Evolutionary conservation across 2,888 invertebrate species (phyloP), one percentile per base, ranked within the genome.

Genomic region (Coenonympha glycerion): DNA sequence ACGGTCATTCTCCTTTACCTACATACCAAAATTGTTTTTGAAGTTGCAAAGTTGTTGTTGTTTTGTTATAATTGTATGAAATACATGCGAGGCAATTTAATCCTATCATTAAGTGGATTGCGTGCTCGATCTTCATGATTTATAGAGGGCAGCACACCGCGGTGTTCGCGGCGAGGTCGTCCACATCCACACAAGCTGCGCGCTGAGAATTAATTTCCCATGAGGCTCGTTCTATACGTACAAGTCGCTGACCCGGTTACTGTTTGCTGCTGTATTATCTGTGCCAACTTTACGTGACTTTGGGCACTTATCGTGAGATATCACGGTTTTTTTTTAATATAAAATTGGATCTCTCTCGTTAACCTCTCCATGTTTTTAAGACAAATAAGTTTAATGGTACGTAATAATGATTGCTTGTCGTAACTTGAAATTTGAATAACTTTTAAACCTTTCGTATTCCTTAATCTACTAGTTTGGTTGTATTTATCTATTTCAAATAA

Each of bases 241-340:
- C 49, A 39, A 46, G 60, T 60, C 59, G 55, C 54, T 69, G 68
- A 65, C 73, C 71, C 68, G 66, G 65, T 74, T 74, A 66, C 64
- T 61, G 58, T 63, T 66, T 63, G 59, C 56, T 63, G 62, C 56
- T 62, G n/a, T n/a, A 62, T 66, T 65, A 66, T 66, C 63, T 56
- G 56, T 60, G 60, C 56, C 60, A 64, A 67, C 65, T 61, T 64
- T 63, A 68, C 68, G 68, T 72, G 67, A 71, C 64, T 66, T 47
- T 44, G 33, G 28, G 47, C 53, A 50, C n/a, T 51, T 48, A 50
- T 56, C 53, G 26, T 56, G 30, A 28, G 37, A 45, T 45, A 36
- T 44, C 21, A 33, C 34, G 30, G 2, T 33, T 22, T 13, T 44
- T 33, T 22, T 13, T 44, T 48, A 39, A 28, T 28, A 47, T 31